Evolutionary conservation across 2,888 invertebrate species (phyloP), one percentile per base, ranked within the genome.

Genomic region (Clanis bilineata): DNA sequence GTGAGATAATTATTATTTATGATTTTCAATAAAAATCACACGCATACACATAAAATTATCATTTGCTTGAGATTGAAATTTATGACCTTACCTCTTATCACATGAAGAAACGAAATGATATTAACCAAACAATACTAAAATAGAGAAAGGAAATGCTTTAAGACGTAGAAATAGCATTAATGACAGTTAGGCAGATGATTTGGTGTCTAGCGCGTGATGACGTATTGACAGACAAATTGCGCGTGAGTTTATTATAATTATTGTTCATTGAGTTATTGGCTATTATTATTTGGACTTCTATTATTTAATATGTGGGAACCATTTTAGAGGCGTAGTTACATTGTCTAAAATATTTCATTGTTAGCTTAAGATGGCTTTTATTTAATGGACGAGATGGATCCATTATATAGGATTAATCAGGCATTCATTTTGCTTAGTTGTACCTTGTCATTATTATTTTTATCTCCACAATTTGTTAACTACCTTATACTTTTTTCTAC

Each of bases 101-200:
- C n/a, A n/a, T n/a, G n/a, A n/a, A n/a, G n/a, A n/a, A n/a, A n/a
- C n/a, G n/a, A 6, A 25, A 25, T 9, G 9, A 10, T 36, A 12
- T 12, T 36, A 2, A 36, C 36, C 12, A 12, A 12, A 36, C 1
- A 36, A 1, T 32, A 32, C 2, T 2, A 43, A 22, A 21, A 2
- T 2, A 2, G 21, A 21, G 9, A 2, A 21, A 10, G 6, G 3
- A 18, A 43, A 7, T 21, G 21, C 12, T 12, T 22, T 12, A 3
- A 0, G 0, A 15, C 15, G 25, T 47, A 28, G 51, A 18, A 32
- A 32, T 32, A 21, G 32, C 62, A 65, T 64, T 85, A 85, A 85
- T 86, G 72, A 80, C 79, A 82, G 85, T 87, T 83, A 83, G 76
- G 64, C 66, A 66, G 67, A 68, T 71, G 66, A 67, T 64, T 61